Evolutionary conservation across 2,888 invertebrate species (phyloP), one percentile per base, ranked within the genome.

Genomic region (Caenorhabditis uteleia): DNA sequence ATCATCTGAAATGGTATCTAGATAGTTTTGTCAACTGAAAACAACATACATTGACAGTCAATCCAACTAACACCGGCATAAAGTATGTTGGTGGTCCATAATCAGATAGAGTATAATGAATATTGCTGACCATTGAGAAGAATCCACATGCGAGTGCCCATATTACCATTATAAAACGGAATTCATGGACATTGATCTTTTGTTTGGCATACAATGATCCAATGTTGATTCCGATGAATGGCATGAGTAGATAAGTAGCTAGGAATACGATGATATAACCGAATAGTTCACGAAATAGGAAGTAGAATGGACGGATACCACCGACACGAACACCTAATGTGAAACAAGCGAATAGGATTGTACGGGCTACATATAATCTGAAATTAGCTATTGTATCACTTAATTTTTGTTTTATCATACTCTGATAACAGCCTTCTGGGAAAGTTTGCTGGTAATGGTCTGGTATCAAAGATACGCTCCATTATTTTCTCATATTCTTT

Each of bases 41-140:
- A 6, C 26, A 25, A 39, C 46, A 31, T 26, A 62, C 64, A 43
- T 68, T 61, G 31, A 68, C 53, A 25, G 65, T 70, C n/a, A 69
- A 39, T 20, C 71, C 74, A 16, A 74, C 57, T 29, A 74, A 29
- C 25, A 65, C 56, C 1, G 74, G 74, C 55, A 68, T 62, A 53
- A 68, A 71, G 49, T 68, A 74, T 43, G 58, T 67, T 1, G 68
- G 71, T 20, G 65, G 46, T 36, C 57, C 66, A 39, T 43, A 48
- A 21, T 59, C 57, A 14, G 46, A 31, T 5, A 59, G 42, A 8
- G 58, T 31, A 54, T 62, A 69, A 47, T 71, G 56, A 55, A 64
- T 60, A 44, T 62, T 66, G 34, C 46, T 29, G 16, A 51, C 45
- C 29, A 44, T 62, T 14, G 62, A 66, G 42, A 70, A 49, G 5